Evolutionary conservation across 2,797 vertebrate species (phyloP).

Genomic region (Cheirogaleus major): DNA sequence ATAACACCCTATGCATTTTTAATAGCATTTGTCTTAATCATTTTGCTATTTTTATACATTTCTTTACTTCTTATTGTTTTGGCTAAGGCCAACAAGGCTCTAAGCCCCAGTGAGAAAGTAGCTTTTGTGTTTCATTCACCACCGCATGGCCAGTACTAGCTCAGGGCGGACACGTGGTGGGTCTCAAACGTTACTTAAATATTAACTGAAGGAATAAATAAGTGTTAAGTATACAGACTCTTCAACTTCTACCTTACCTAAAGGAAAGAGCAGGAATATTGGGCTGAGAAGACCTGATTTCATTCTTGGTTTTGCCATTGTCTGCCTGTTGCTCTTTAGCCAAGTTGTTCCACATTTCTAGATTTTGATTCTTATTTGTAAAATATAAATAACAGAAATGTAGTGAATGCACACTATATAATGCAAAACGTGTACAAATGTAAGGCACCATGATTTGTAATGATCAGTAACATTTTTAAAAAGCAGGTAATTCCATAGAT

Average conservation of each 20-base stretch:
- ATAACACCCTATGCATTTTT: background rate
- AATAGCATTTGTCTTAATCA: background rate
- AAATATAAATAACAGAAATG: background rate
- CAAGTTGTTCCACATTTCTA: background rate
- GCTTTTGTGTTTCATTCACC: background rate
- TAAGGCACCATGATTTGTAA: background rate
- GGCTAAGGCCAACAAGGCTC: background rate
- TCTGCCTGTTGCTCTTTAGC: background rate
- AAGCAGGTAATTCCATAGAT: background rate
- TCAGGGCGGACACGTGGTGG: background rate
- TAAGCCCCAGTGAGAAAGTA: background rate
- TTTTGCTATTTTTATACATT: background rate
- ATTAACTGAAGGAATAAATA: background rate
- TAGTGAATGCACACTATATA: background rate
- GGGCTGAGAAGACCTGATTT: background rate
- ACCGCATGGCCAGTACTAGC: background rate
- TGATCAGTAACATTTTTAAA: background rate
- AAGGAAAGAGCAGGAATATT: background rate
- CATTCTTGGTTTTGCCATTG: background rate
- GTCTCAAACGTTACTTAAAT: background rate
- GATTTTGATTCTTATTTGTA: background rate
- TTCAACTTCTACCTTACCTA: background rate
- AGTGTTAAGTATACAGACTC: background rate
- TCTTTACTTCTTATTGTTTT: background rate
- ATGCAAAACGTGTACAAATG: background rate